A percentile compares a stretch with the other conserved stretches of the same genome.
These are phyloP conservation scores for Stenodema calcarata DNA, from an alignment of 2,888 invertebrate species.

Conservation along the genomic window DNA sequence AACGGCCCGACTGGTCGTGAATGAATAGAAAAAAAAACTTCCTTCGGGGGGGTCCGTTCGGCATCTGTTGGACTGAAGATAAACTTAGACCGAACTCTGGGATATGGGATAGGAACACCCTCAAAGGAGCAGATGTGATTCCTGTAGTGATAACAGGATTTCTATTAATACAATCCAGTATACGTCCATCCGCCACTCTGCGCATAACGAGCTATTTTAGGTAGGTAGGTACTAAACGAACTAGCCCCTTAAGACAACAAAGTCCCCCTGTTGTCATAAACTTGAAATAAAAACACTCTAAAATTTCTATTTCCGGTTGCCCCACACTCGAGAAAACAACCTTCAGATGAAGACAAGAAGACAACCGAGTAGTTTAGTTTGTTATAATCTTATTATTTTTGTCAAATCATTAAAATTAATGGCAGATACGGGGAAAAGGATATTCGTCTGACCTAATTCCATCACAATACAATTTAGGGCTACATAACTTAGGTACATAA, in stretches of 20 bases:
- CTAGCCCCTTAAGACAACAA: not conserved
- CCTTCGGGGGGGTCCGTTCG: not conserved
- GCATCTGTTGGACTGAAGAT: not conserved
- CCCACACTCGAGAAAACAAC: no score
- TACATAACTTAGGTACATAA: no score
- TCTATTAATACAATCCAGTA: not conserved
- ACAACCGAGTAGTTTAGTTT: no score
- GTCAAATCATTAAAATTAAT: no score
- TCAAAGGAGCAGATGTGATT: not conserved
- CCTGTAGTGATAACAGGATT: not conserved
- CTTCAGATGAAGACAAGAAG: no score
- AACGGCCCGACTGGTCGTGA: not conserved
- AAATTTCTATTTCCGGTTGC: no score
- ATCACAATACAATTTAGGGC: no score
- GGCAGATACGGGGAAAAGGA: no score
- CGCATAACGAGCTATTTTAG: not conserved
- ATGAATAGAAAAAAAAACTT: not conserved
- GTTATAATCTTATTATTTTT: no score
- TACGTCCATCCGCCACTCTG: not conserved
- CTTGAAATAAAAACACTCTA: no score
- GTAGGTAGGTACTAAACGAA: not conserved
- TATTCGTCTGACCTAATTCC: no score
- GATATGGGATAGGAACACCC: not conserved
- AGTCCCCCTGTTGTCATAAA: no score
- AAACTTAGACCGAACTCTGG: not conserved